Evolutionary conservation across 2,888 invertebrate species (phyloP), one percentile per base, ranked within the genome.

Genomic region (Athalia cordata): DNA sequence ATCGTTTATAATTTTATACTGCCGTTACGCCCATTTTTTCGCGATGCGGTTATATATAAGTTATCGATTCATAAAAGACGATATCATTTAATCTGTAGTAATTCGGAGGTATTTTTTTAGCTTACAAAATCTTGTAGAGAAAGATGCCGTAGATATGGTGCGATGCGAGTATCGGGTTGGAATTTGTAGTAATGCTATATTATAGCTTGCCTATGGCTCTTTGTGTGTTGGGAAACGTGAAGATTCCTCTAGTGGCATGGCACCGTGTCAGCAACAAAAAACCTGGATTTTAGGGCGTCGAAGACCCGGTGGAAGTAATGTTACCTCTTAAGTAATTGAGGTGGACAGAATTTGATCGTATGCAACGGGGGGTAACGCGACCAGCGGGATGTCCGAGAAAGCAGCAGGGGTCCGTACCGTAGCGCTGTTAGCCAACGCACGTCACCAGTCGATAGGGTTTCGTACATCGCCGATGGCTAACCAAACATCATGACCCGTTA

Each of bases 311-410:
- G 47, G 62, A 77, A 77, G 68, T 77, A 68, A 77, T 52, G 59
- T 50, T 62, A 62, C 62, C 67, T 77, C 70, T 70, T 29, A 52
- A 61, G 77, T 70, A 77, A 77, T 77, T 72, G 70, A 72, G 62
- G 70, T 52, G 70, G 77, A 77, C 77, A 70, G 77, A 62, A 77
- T 77, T 77, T 77, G 77, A 77, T 72, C 77, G 62, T 55, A 13
- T 52, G 68, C 77, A 62, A 62, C 68, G 70, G 77, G 77, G 67
- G 77, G 77, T 67, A 67, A 68, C 61, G 52, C 59, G 76, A n/a
- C 68, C 77, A 77, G 77, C 77, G 62, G 77, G 77, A 61, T 77
- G 70, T 29, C 66, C 65, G 59, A 72, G 72, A 47, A 59, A 49
- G 11, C 77, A 77, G 77, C 77, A 43, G 77, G 77, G 77, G n/a